These are phyloP conservation scores for Rhopalosiphum padi DNA, from an alignment of 1,140 invertebrate species.

Conservation along the genomic window DNA sequence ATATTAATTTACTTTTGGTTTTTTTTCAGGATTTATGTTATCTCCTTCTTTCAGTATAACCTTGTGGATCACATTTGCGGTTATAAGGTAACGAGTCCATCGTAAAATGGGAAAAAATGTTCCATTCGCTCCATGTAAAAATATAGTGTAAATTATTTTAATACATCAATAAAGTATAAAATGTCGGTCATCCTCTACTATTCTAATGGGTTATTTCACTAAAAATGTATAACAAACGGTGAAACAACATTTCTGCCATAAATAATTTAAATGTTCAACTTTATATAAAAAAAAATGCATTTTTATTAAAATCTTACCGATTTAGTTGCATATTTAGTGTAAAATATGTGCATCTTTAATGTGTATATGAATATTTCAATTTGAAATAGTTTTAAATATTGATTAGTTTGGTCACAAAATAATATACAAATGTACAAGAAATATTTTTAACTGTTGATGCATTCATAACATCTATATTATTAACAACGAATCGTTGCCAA, in stretches of 20 bases:
- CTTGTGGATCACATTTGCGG: background rate
- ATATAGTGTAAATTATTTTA: background rate
- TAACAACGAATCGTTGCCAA: background rate
- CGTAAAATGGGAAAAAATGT: background rate
- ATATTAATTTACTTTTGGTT: background rate
- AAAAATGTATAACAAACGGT: background rate
- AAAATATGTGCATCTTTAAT: background rate
- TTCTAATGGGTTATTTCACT: background rate
- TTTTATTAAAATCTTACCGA: background rate
- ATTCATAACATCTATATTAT: background rate
- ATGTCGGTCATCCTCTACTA: background rate
- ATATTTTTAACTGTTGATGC: background rate
- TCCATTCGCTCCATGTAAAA: conserved; percentile 17
- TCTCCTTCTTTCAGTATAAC: no score
- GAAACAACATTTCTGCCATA: background rate
- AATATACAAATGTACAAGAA: background rate
- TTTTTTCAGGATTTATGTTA: background rate
- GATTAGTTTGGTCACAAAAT: background rate
- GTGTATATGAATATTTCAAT: background rate
- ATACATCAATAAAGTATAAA: background rate
- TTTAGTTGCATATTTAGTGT: background rate
- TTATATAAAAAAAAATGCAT: background rate
- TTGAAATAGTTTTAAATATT: background rate
- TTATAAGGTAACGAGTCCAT: conserved; percentile 20
- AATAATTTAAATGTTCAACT: background rate